phyloP scores from a whole-genome alignment of 2,113 vertebrate genomes.

The Gopherus evgoodei region DNA sequence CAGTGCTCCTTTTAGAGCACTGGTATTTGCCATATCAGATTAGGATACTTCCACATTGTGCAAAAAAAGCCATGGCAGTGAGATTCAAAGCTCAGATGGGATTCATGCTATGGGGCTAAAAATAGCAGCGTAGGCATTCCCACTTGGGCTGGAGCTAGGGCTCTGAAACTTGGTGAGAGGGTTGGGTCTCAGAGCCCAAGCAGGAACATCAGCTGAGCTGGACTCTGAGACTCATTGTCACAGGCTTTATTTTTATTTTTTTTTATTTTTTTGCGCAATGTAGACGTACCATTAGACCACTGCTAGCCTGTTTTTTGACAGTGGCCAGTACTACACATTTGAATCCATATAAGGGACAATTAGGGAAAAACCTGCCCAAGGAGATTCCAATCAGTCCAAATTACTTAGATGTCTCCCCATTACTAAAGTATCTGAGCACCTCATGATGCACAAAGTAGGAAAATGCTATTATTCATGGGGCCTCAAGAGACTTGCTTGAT shows the following conservation, averaged over 20 bases:
- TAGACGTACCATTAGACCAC: background rate
- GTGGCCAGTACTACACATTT: background rate
- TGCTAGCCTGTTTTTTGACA: background rate
- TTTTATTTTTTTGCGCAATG: background rate
- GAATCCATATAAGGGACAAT: background rate
- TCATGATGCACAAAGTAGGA: too few relatives aligned
- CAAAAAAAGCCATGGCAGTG: background rate
- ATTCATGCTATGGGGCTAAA: background rate
- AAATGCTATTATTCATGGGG: background rate
- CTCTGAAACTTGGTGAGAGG: background rate
- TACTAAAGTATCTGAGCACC: background rate
- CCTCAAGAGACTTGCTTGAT: background rate
- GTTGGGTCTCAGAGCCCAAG: too few relatives aligned
- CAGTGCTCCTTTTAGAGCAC: background rate
- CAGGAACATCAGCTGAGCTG: too few relatives aligned
- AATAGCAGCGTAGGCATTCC: background rate
- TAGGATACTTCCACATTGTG: background rate
- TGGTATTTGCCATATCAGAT: background rate
- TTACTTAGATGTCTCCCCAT: too few relatives aligned
- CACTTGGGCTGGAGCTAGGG: too few relatives aligned
- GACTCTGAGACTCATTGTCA: background rate
- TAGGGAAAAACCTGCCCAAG: background rate
- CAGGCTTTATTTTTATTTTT: background rate
- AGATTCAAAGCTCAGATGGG: background rate
- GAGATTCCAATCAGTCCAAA: background rate